phyloP scores from a whole-genome alignment of 2,797 vertebrate species.

The Chelon auratus region DNA sequence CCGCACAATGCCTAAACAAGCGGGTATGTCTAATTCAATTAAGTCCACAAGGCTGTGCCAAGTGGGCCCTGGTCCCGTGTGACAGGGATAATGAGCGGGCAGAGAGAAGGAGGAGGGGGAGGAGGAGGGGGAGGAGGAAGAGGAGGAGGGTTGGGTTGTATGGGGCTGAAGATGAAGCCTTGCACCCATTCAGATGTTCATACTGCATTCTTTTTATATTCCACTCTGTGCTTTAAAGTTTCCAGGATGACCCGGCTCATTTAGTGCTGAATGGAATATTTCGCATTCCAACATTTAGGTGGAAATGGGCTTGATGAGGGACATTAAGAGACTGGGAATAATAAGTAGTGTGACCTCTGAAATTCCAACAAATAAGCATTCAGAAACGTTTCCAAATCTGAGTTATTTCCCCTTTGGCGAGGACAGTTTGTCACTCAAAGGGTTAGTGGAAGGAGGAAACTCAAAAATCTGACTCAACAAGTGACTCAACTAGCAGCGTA shows the following conservation, averaged over 20 bases:
- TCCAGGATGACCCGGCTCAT: constrained; percentile 74
- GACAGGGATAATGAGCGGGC: constrained; percentile 86
- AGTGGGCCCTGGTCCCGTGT: constrained; percentile 81
- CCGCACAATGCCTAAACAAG: constrained; percentile 86
- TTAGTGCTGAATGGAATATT: constrained; percentile 77
- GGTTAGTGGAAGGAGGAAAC: constrained; percentile 31
- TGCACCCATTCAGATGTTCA: constrained; percentile 77
- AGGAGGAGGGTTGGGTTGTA: constrained; percentile 15
- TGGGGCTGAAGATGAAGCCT: constrained; percentile 54
- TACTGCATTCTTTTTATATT: constrained; percentile 65
- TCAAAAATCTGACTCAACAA: constrained; percentile 31
- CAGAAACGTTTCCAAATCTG: constrained; percentile 57
- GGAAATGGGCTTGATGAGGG: constrained; percentile 67
- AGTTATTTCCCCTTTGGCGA: constrained; percentile 50
- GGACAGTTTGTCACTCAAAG: constrained; percentile 37
- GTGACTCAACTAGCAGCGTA: constrained; percentile 32
- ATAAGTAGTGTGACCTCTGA: constrained; percentile 57
- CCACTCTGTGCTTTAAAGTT: constrained; percentile 75
- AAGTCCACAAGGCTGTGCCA: constrained; percentile 86
- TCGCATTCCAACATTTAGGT: constrained; percentile 74
- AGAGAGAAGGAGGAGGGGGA: constrained; percentile 58
- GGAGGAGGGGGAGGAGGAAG: constrained; percentile 37
- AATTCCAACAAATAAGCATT: constrained; percentile 56
- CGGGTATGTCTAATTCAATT: constrained; percentile 91
- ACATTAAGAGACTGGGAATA: constrained; percentile 64